Evolutionary conservation across 2,888 invertebrate species (phyloP).

Genomic region (Aproaerema taeniolella): DNA sequence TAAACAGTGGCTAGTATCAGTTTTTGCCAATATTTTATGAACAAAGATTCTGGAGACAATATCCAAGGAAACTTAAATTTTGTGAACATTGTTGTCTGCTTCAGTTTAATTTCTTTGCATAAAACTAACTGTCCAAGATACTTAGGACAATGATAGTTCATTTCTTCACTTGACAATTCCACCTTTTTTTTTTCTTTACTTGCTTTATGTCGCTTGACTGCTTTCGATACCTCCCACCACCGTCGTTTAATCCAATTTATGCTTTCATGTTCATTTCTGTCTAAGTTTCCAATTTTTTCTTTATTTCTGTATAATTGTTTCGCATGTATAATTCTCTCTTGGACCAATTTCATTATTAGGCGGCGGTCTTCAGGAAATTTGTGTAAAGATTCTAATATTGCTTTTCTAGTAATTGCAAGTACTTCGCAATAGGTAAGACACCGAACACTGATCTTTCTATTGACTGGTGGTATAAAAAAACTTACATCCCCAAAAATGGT

Average conservation of each 20-base stretch:
- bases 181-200: no score
- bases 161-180: slow-evolving; percentile 2
- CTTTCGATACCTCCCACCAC: slow-evolving; percentile 9
- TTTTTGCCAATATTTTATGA: background rate
- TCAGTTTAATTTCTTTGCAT: background rate
- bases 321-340: slow-evolving; percentile 6
- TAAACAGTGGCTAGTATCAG: background rate
- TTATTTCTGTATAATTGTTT: slow-evolving; percentile 2
- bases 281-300: background rate
- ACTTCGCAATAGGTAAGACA: slow-evolving; percentile 16
- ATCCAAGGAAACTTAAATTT: slow-evolving; percentile 4
- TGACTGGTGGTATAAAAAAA: slow-evolving; percentile 8
- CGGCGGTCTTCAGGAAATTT: slow-evolving; percentile 12
- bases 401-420: background rate
- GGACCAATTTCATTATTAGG: background rate
- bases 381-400: slow-evolving; percentile 3
- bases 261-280: slow-evolving; percentile 11
- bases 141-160: slow-evolving; percentile 2
- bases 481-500: slow-evolving; percentile 13
- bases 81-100: background rate
- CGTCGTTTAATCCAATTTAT: slow-evolving; percentile 11
- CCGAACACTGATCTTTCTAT: slow-evolving; percentile 5
- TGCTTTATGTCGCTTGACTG: no score
- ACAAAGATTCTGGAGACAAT: background rate
- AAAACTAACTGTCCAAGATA: slow-evolving; percentile 3